A percentile compares a stretch with the other conserved stretches of the same genome.
Evolutionary conservation across 2,888 invertebrate genomes (phyloP).

Genomic region (Flexamia atlantica): DNA sequence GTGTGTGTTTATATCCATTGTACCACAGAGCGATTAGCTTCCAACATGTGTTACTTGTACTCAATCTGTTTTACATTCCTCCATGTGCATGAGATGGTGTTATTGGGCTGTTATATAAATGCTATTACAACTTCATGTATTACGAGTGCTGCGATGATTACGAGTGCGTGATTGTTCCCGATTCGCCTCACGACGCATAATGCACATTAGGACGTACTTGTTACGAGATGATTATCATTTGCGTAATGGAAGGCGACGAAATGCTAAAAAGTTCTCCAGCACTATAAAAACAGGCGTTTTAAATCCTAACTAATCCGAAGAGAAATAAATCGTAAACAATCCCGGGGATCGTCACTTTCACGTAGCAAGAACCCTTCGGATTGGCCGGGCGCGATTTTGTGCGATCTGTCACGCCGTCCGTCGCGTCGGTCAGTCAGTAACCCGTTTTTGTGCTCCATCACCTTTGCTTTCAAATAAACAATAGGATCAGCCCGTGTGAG

Average conservation of each 20-base stretch:
- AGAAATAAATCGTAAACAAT: background rate
- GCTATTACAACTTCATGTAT: constrained; percentile 4
- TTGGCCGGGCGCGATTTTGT: background rate
- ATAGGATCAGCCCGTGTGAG: too few species aligned
- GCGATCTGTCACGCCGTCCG: too few species aligned
- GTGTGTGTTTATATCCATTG: too few species aligned
- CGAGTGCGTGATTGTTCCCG: constrained; percentile 10
- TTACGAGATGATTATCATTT: background rate
- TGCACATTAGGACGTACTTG: background rate
- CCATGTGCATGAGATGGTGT: too few species aligned
- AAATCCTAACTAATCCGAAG: background rate
- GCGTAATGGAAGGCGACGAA: too few species aligned
- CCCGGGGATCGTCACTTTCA: background rate
- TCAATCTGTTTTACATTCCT: too few species aligned
- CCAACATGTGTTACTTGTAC: too few species aligned
- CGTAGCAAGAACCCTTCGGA: background rate
- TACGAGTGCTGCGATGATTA: background rate
- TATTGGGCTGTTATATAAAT: too few species aligned
- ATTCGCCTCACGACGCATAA: background rate
- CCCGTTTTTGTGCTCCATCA: background rate
- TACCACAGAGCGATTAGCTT: too few species aligned
- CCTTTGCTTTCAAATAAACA: constrained; percentile 8
- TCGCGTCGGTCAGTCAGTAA: background rate
- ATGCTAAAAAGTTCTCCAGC: too few species aligned
- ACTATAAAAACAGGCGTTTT: background rate